Conservation (phyloP, 2,797 vertebrate species). For the Rhinoraja longicauda region DNA sequence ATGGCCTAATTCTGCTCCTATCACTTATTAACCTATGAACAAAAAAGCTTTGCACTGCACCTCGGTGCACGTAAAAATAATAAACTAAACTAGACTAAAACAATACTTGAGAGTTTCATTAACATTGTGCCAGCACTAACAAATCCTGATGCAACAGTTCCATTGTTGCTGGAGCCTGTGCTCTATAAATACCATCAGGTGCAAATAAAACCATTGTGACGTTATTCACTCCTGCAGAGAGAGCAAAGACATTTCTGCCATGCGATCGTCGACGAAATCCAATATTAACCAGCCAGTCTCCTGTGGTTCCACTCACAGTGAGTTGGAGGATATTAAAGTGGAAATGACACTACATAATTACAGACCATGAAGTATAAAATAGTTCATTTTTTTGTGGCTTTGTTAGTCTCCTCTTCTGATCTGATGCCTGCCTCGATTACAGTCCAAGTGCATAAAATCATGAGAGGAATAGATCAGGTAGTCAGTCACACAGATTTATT, state of each 20-base stretch:
- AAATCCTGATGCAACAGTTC: not conserved
- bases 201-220: not conserved
- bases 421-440: not conserved
- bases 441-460: not conserved
- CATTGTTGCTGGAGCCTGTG: not conserved
- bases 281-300: not conserved
- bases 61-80: no score
- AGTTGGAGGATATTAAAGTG: not conserved
- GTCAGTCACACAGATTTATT: no score
- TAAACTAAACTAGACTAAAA: no score
- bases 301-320: not conserved
- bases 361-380: not conserved
- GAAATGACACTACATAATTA: no score
- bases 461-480: no score
- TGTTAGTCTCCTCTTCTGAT: not conserved
- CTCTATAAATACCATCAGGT: not conserved
- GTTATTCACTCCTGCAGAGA: not conserved
- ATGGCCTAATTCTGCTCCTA: no score
- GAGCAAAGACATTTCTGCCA: not conserved
- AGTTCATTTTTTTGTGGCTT: not conserved
- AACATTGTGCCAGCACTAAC: not conserved
- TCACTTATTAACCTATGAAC: no score
- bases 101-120: not conserved
- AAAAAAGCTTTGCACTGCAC: no score
- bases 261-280: not conserved